phyloP scores from a whole-genome alignment of 2,113 vertebrate species.

The Ciconia stormi region DNA sequence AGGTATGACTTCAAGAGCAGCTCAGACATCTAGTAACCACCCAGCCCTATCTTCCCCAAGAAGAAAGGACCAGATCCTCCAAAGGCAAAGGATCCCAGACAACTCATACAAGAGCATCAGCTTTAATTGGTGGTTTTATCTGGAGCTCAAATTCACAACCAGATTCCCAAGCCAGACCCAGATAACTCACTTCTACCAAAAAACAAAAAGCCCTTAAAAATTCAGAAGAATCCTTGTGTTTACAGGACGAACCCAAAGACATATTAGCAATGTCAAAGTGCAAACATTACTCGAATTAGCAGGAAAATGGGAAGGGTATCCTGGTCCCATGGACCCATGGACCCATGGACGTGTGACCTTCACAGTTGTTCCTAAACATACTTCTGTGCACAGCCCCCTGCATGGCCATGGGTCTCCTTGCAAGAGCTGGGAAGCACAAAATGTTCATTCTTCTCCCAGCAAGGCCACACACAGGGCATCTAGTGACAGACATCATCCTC shows the following conservation, averaged over 20 bases:
- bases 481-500: background rate
- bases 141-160: background rate
- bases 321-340: background rate
- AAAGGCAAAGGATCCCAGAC: background rate
- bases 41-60: background rate
- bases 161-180: background rate
- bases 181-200: background rate
- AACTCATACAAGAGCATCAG: background rate
- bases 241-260: background rate
- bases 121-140: background rate
- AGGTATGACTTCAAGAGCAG: background rate
- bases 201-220: background rate
- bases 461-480: fast-evolving
- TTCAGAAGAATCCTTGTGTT: background rate
- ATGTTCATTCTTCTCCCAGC: background rate
- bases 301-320: background rate
- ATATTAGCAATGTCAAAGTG: background rate
- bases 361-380: background rate
- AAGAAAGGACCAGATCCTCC: background rate
- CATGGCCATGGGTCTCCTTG: background rate
- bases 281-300: background rate
- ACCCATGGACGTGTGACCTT: background rate
- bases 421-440: background rate
- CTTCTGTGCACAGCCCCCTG: background rate
- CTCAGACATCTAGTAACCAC: background rate